A percentile compares a stretch with the other conserved stretches of the same genome.
Conservation (phyloP, 1,140 invertebrate genomes). For the Sitophilus oryzae region DNA sequence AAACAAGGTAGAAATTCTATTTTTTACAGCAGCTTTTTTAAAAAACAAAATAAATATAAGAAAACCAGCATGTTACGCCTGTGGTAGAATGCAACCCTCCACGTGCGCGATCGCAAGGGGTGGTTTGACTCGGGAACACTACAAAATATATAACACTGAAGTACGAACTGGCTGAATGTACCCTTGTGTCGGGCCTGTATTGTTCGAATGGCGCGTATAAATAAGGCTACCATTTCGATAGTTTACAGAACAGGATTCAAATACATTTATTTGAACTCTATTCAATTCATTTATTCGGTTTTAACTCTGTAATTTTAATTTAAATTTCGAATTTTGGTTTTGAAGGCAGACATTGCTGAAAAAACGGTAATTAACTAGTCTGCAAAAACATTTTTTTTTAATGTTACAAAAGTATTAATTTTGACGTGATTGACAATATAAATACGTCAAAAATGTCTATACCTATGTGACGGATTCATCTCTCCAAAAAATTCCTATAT, state of each 20-base stretch:
- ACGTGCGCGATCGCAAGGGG: constrained; percentile 5
- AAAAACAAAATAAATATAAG: no score
- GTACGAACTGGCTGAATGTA: constrained; percentile 20
- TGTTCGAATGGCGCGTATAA: constrained; percentile 22
- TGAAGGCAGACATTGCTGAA: no score
- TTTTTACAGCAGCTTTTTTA: no score
- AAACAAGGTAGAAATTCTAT: no score
- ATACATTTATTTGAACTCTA: neutral
- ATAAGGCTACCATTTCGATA: constrained; percentile 25
- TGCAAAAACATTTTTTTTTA: neutral
- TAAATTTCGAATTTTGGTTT: no score
- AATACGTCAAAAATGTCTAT: neutral
- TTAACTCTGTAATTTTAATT: neutral
- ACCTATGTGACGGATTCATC: no score
- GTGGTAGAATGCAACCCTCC: constrained; percentile 9
- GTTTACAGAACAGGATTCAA: constrained; percentile 14
- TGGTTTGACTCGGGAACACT: constrained; percentile 27
- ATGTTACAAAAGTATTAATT: neutral
- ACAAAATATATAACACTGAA: constrained; percentile 33
- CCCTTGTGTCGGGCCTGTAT: constrained; percentile 21
- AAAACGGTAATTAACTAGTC: neutral
- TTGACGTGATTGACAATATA: neutral
- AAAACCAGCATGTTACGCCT: no score
- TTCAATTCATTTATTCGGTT: neutral
- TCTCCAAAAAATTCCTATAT: no score